These are phyloP conservation scores for Drosophila carrolli DNA, from an alignment of 1,140 invertebrate genomes.

Conservation along the genomic window DNA sequence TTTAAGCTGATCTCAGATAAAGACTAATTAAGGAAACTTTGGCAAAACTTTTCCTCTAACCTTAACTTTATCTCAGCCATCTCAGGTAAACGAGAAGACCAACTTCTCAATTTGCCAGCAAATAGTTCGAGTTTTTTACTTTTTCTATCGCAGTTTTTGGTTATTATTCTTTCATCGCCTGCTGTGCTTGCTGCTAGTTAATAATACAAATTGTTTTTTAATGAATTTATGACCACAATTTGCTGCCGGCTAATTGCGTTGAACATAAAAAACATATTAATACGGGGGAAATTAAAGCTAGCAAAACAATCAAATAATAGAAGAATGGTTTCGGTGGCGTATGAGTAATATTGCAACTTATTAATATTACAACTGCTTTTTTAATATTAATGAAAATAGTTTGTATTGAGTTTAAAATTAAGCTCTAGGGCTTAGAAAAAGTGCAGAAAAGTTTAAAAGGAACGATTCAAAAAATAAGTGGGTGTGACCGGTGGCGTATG, in stretches of 20 bases:
- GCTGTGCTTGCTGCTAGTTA: neutral
- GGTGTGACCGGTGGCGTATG: neutral
- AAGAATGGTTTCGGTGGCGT: neutral
- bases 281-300: conserved; percentile 1
- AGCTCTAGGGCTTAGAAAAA: too few species aligned
- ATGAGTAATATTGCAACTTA: conserved; percentile 4
- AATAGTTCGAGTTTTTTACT: conserved; percentile 17
- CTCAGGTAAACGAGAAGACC: conserved; percentile 12
- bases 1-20: neutral
- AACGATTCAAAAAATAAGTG: too few species aligned
- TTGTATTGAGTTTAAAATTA: too few species aligned
- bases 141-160: conserved; percentile 1
- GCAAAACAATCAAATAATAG: neutral
- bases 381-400: too few species aligned
- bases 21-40: conserved; percentile 12
- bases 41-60: neutral
- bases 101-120: conserved; percentile 16
- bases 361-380: neutral
- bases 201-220: conserved; percentile 59
- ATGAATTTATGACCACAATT: conserved; percentile 53
- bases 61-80: conserved; percentile 19
- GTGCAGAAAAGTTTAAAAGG: too few species aligned
- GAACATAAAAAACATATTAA: conserved; percentile 17
- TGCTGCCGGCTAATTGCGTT: conserved; percentile 33
- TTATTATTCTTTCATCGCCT: conserved; percentile 5